Conservation (phyloP, 2,888 invertebrate genomes). For the Netelia melanura region DNA sequence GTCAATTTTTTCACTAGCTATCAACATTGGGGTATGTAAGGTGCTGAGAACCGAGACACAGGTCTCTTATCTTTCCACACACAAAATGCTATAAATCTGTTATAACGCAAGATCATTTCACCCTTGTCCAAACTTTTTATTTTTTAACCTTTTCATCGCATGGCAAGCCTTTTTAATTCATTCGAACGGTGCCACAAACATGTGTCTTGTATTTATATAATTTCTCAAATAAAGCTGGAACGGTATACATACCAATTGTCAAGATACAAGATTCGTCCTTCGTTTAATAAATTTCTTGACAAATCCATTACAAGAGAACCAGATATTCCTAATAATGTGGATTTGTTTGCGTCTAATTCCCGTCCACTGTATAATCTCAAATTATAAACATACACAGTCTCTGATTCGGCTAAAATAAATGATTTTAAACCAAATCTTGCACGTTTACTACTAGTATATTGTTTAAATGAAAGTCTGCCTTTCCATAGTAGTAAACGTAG, state of each 20-base stretch:
- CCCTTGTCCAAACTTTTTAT: not conserved
- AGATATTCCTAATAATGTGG: slow-evolving; percentile 5
- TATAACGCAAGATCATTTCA: slow-evolving; percentile 12
- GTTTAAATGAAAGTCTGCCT: slow-evolving; percentile 28
- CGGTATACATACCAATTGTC: slow-evolving; percentile 38
- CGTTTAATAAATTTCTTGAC: not conserved
- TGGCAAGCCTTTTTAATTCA: slow-evolving; percentile 19
- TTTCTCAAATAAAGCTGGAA: not conserved
- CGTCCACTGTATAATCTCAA: slow-evolving; percentile 6
- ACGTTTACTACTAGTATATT: slow-evolving; percentile 20
- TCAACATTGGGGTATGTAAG: not conserved
- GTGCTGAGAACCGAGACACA: slow-evolving; percentile 20
- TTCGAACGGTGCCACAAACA: slow-evolving; percentile 26
- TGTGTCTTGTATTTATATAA: not conserved
- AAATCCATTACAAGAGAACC: slow-evolving; percentile 22
- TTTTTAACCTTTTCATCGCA: not conserved
- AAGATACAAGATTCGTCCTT: slow-evolving; percentile 18
- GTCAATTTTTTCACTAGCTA: slow-evolving; percentile 22
- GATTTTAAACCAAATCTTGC: slow-evolving; percentile 29
- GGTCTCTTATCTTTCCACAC: slow-evolving; percentile 24
- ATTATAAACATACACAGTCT: slow-evolving; percentile 22
- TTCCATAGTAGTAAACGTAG: slow-evolving; percentile 11
- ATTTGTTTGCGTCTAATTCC: not conserved
- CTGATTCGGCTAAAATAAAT: slow-evolving; percentile 4
- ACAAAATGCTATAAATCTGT: slow-evolving; percentile 1